Conservation (phyloP, 2,797 vertebrate genomes). For the Menidia menidia region DNA sequence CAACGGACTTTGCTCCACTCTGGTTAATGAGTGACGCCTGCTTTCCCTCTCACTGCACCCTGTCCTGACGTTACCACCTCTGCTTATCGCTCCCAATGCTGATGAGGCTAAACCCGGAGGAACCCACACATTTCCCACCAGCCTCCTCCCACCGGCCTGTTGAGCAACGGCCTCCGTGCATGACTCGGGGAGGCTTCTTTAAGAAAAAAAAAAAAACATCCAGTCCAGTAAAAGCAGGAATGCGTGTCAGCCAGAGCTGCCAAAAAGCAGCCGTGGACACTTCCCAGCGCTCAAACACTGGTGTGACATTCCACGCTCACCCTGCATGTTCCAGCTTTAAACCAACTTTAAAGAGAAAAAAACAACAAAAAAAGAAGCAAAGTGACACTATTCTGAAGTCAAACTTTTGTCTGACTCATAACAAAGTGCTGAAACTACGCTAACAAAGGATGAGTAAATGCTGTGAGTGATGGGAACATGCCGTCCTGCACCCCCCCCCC, state of each 20-base stretch:
- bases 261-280: constrained; percentile 44
- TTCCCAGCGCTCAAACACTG: constrained; percentile 50
- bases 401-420: constrained; percentile 19
- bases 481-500: constrained; percentile 4
- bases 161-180: constrained; percentile 39
- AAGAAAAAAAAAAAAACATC: constrained; percentile 13
- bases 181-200: constrained; percentile 25
- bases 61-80: constrained; percentile 9
- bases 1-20: constrained; percentile 67
- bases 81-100: constrained; percentile 9
- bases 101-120: constrained; percentile 8
- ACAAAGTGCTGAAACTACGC: constrained; percentile 18
- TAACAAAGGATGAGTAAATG: constrained; percentile 47
- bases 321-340: constrained; percentile 45
- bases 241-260: constrained; percentile 54
- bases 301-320: constrained; percentile 80
- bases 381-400: background rate
- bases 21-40: constrained; percentile 74
- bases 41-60: constrained; percentile 45
- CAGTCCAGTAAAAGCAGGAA: constrained; percentile 64
- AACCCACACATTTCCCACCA: constrained; percentile 10
- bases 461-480: constrained; percentile 31
- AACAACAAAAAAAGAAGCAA: background rate
- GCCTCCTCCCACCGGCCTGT: constrained; percentile 43
- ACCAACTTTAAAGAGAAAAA: constrained; percentile 11